phyloP scores from a whole-genome alignment of 2,113 vertebrate species.

The Prunella fulvescens region DNA sequence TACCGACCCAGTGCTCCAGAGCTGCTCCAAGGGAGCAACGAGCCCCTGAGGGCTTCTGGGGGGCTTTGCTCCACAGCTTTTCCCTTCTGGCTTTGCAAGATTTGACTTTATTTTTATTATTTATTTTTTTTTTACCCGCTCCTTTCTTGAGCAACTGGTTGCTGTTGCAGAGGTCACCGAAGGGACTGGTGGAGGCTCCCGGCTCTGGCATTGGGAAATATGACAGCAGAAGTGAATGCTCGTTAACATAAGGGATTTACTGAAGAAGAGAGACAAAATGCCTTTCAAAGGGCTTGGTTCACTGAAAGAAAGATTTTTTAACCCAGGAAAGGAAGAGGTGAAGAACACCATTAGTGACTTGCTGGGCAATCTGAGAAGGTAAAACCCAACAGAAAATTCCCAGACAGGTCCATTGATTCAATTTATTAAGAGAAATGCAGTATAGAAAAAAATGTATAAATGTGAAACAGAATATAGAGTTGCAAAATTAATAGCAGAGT shows the following conservation, averaged over 20 bases:
- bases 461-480: not conserved
- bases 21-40: not conserved
- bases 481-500: not conserved
- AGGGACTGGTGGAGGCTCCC: not conserved
- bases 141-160: constrained; percentile 47
- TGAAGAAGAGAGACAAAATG: constrained; percentile 75
- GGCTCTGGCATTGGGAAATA: not conserved
- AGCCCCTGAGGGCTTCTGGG: not conserved
- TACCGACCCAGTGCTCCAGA: not conserved
- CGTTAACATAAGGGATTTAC: constrained; percentile 2
- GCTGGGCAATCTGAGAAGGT: constrained; percentile 92
- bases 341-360: constrained; percentile 86
- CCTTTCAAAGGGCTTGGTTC: constrained; percentile 84
- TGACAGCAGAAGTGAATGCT: constrained; percentile 26
- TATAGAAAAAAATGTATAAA: not conserved
- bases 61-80: not conserved
- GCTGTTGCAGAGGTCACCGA: not conserved
- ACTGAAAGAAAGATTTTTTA: constrained; percentile 86
- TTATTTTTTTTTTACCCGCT: not conserved
- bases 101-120: not conserved
- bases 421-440: not conserved
- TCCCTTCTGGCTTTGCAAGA: not conserved
- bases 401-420: not conserved
- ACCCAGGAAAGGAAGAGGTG: constrained; percentile 88
- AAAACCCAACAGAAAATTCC: constrained; percentile 66